Conservation (phyloP, 2,888 invertebrate species). For the Scotopteryx bipunctaria region DNA sequence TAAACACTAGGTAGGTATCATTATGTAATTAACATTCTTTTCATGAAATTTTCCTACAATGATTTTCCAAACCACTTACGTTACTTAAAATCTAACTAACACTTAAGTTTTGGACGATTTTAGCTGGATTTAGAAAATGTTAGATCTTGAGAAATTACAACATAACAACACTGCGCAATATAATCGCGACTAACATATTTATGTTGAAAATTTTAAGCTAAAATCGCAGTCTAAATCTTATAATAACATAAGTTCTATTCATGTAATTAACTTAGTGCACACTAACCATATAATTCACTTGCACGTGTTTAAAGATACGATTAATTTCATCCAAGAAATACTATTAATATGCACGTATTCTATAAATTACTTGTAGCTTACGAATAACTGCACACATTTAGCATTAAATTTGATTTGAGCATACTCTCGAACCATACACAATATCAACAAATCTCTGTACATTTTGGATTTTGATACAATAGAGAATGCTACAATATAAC, state of each 20-base stretch:
- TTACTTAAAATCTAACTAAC: constrained; percentile 69
- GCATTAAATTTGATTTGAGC: constrained; percentile 59
- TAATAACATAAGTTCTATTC: constrained; percentile 47
- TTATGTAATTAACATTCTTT: constrained; percentile 67
- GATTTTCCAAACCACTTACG: constrained; percentile 75
- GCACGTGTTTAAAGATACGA: constrained; percentile 80
- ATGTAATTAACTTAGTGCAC: constrained; percentile 62
- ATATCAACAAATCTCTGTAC: constrained; percentile 58
- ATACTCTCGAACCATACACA: constrained; percentile 47
- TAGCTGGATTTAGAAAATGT: constrained; percentile 36
- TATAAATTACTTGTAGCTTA: constrained; percentile 47
- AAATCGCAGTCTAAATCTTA: constrained; percentile 55
- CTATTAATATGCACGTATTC: constrained; percentile 51
- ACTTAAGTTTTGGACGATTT: constrained; percentile 74
- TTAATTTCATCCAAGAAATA: constrained; percentile 71
- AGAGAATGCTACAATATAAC: constrained; percentile 1
- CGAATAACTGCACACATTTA: constrained; percentile 43
- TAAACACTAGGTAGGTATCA: constrained; percentile 63
- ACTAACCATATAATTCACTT: constrained; percentile 79
- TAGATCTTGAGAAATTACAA: constrained; percentile 3
- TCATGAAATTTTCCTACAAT: constrained; percentile 69
- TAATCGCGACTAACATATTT: constrained; percentile 18
- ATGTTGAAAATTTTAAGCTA: constrained; percentile 55
- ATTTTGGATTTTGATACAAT: constrained; percentile 36
- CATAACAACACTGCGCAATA: constrained; percentile 2